Percentiles rank a stretch among this genome's conserved stretches.
phyloP scores from a whole-genome alignment of 2,888 invertebrate species.

The Lepidocyrtinus sp. region DNA sequence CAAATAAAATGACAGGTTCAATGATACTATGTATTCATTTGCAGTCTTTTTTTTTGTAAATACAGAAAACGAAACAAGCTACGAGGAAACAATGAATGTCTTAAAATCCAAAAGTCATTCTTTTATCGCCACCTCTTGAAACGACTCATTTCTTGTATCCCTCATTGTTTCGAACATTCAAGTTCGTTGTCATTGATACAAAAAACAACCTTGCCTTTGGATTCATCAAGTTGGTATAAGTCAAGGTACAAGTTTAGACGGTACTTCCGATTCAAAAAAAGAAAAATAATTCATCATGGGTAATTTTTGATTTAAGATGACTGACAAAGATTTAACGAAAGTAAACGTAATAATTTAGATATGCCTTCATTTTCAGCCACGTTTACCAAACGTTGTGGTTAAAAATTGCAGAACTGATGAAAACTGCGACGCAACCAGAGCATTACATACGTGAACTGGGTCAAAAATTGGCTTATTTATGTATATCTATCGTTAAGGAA shows the following conservation, averaged over 20 bases:
- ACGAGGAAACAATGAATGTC: too few relatives aligned
- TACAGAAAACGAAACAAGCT: background rate
- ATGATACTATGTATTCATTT: background rate
- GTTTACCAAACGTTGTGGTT: too few relatives aligned
- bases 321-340: too few relatives aligned
- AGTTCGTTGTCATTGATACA: background rate
- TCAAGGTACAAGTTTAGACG: background rate
- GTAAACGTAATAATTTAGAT: too few relatives aligned
- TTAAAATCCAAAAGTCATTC: too few relatives aligned
- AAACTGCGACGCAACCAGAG: slow-evolving; percentile 52
- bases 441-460: slow-evolving; percentile 57
- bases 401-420: slow-evolving; percentile 27
- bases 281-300: too few relatives aligned
- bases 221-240: background rate
- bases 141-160: background rate
- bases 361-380: too few relatives aligned
- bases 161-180: background rate
- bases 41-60: background rate
- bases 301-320: too few relatives aligned
- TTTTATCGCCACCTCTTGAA: background rate
- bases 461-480: too few relatives aligned
- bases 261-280: background rate
- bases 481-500: too few relatives aligned
- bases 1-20: background rate
- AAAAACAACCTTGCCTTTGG: background rate